Base-by-base conservation (phyloP, 2,888 invertebrate genomes). In the Loripinus fragilis region DNA sequence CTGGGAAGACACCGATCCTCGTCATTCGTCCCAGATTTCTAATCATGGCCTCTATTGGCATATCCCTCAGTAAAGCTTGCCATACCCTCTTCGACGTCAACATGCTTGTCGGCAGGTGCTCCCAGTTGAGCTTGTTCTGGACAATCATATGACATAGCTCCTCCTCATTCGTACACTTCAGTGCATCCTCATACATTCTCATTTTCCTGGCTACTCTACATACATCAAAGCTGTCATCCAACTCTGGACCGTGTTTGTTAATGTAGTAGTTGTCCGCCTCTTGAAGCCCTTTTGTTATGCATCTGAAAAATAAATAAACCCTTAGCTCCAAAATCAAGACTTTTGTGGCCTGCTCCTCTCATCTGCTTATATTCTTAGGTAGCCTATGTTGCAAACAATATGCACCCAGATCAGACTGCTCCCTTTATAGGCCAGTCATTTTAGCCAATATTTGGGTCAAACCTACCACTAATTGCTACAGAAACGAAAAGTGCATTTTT, bases 81-180 rank as follows among this genome's bases (percentile, higher is more conserved):
- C 94, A 92, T 93, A 96, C 96, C 89, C 95, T 94, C 91, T 95
- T 94, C 65, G 95, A 94, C 85, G 95, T 96, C 66, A 96, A 93
- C 80, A 96, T 93, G 88, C 95, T 95, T 10, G 95, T 95, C 75
- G 96, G 96, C 35, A 97, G 95, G 91, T 96, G 96, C 86, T 96
- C 95, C 60, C 96, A 93, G 7, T 95, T 95, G 66, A 96, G 95
- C 68, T 95, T 93, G 83, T 95, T 92, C 66, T 94, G 71, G 28
- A 65, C 35, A 52, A 91, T 90, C 72, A 90, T 77, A 15, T 85
- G 83, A 42, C 91, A 78, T 0, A 92, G 74, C 38, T 85, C 75
- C 0, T 78, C 77, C 10, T 65, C 77, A 23, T 86, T 87, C 33
- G 48, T 84, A 3, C 85, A 81, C 7, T 55, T 73, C 25, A 87